These are phyloP conservation scores for Alectura lathami DNA, from an alignment of 2,113 vertebrate species.

Conservation along the genomic window DNA sequence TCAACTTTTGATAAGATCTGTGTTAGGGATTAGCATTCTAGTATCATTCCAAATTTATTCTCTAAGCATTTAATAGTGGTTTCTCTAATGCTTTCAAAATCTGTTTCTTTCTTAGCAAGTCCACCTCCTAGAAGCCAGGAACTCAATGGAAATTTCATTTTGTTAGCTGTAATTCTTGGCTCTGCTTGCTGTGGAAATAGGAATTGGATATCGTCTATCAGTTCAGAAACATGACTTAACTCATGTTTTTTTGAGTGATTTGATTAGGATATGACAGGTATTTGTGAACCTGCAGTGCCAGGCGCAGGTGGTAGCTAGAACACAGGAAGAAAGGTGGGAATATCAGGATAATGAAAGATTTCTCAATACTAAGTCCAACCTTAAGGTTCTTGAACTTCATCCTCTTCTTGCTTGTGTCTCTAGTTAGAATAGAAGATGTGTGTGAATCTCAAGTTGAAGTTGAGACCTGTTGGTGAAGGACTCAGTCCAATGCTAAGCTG, in stretches of 20 bases:
- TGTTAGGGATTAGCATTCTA: not conserved
- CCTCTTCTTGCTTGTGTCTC: not conserved
- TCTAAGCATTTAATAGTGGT: not conserved
- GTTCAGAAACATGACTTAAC: not conserved
- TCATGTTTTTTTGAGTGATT: not conserved
- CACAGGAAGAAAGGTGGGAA: not conserved
- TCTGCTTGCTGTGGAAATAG: not conserved
- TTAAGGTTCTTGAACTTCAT: not conserved
- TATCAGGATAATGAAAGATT: not conserved
- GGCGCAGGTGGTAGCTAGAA: not conserved
- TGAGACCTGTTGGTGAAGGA: not conserved
- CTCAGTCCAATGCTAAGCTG: not conserved
- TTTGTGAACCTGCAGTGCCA: not conserved
- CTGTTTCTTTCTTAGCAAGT: not conserved
- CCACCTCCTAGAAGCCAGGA: not conserved
- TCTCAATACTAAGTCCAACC: not conserved
- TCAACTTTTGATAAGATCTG: not conserved
- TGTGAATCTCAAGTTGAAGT: not conserved
- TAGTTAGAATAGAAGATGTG: not conserved
- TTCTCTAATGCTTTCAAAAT: slow-evolving; percentile 1
- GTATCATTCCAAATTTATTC: not conserved
- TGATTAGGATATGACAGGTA: not conserved
- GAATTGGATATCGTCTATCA: not conserved
- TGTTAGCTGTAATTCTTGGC: not conserved
- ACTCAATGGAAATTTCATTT: not conserved